A percentile compares a stretch with the other conserved stretches of the same genome.
Conservation (phyloP, 2,888 invertebrate genomes). For the Sabellastarte sp. region DNA sequence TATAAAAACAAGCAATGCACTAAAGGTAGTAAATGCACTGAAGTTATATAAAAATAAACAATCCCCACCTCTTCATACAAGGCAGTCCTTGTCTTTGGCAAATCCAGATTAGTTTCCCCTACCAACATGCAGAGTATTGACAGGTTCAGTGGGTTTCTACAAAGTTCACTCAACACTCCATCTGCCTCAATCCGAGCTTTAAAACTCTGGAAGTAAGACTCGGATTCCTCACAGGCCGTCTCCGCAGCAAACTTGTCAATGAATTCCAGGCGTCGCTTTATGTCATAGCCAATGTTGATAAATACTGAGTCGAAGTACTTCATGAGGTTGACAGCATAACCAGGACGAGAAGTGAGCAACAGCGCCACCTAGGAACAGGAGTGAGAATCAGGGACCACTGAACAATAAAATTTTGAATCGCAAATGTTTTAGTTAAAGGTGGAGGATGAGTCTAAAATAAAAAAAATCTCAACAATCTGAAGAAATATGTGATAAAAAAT, state of each 20-base stretch:
- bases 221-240: background rate
- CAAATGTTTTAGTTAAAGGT: no score
- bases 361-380: no score
- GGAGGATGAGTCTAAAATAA: no score
- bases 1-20: no score
- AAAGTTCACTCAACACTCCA: background rate
- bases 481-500: no score
- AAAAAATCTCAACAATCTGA: no score
- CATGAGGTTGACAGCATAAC: background rate
- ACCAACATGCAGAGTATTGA: background rate
- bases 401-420: no score
- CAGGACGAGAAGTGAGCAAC: background rate
- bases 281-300: background rate
- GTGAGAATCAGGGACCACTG: no score
- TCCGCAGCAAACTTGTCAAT: background rate
- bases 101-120: background rate
- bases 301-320: constrained; percentile 2
- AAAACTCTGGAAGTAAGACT: background rate
- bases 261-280: background rate
- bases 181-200: background rate
- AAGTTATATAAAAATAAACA: no score
- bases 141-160: background rate
- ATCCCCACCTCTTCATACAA: background rate
- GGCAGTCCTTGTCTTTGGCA: background rate
- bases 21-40: no score